Evolutionary conservation across 2,797 vertebrate species (phyloP), one percentile per base, ranked within the genome.

Genomic region (Alcedo quadribrachys): DNA sequence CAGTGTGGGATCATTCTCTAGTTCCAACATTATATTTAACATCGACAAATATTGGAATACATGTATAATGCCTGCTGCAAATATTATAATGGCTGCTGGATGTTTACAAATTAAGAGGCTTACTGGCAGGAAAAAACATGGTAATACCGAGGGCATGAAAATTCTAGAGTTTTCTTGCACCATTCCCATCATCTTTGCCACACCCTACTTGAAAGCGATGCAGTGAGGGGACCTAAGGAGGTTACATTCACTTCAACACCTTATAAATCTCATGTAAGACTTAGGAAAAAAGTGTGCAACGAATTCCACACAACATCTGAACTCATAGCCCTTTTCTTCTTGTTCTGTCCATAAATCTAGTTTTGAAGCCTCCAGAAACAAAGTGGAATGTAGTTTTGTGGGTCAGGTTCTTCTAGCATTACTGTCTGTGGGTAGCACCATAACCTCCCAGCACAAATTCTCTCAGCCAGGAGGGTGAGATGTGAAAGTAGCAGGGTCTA

Each of bases 1-100:
- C 51, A 66, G 48, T 8, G 8, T 22, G 37, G 43, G 43, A 35
- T 18, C 40, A 2, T 55, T 8, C 32, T 18, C 50, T 66, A 37
- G n/a, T 30, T 71, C 55, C 19, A 22, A 1, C 0, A 0, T 15
- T 30, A 0, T 21, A 7, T 27, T 66, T 53, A 57, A 35, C 45
- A 30, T 3, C 1, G 9, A 35, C 32, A 63, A 13, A 32, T n/a
- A 5, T 5, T 4, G 30, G 40, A 40, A 48, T 9, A 8, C 9
- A 5, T 9, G 10, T 43, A 15, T 28, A 53, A n/a, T 17, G 7
- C 14, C 53, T 82, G 24, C 53, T 71, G 12, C 0, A 4, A 46
- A 10, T 43, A n/a, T 2, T 17, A 1, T 4, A 46, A 48, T 10
- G 2, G 37, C 70, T 60, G 43, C 42, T 73, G 48, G 24, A 11